Conservation (phyloP, 2,888 invertebrate species). For the Teleiodes luculella region DNA sequence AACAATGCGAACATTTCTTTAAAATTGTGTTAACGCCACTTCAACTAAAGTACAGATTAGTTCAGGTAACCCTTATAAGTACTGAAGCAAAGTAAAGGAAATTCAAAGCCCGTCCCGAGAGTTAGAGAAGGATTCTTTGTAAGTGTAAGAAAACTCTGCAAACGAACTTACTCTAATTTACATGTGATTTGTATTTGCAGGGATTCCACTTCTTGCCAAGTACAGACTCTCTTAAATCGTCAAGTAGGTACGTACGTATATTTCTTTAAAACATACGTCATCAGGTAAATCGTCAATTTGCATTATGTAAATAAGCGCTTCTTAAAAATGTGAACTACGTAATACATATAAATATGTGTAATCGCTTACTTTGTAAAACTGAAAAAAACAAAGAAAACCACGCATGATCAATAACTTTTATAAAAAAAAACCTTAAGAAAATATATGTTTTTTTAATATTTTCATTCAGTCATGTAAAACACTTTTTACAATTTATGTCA, state of each 20-base stretch:
- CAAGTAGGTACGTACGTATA: not conserved
- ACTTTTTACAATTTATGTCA: too few relatives aligned
- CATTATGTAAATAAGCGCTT: too few relatives aligned
- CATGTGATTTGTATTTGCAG: slow-evolving; percentile 59
- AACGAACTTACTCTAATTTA: slow-evolving; percentile 48
- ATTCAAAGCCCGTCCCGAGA: not conserved
- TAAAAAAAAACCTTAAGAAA: too few relatives aligned
- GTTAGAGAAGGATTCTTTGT: not conserved
- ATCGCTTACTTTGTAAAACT: too few relatives aligned
- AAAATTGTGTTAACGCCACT: not conserved
- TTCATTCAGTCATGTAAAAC: too few relatives aligned
- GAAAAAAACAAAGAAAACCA: too few relatives aligned
- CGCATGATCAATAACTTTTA: too few relatives aligned
- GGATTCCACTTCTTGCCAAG: slow-evolving; percentile 46
- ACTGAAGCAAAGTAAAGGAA: not conserved
- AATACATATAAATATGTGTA: too few relatives aligned
- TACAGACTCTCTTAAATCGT: slow-evolving; percentile 43
- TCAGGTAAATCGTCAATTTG: too few relatives aligned
- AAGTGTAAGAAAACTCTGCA: slow-evolving; percentile 1
- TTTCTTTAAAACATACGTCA: too few relatives aligned
- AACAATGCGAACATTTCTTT: not conserved
- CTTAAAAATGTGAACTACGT: too few relatives aligned
- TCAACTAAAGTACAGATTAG: not conserved
- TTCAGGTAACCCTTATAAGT: not conserved
- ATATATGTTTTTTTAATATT: too few relatives aligned